phyloP scores from a whole-genome alignment of 1,140 invertebrate genomes.

The Charaxes varanes region DNA sequence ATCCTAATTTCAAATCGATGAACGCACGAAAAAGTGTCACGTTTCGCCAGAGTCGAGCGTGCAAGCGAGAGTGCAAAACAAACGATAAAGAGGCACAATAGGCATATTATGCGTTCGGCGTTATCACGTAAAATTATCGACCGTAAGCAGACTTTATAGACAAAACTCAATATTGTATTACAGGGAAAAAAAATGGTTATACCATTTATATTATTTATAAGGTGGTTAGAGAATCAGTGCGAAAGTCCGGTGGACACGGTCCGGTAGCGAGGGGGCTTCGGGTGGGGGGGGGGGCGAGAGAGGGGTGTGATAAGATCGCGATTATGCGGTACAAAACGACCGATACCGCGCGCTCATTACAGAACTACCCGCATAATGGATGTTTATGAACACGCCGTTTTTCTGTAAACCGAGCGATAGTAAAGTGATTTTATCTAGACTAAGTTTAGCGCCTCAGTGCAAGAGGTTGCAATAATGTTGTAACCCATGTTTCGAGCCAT shows the following conservation, averaged over 20 bases:
- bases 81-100: too few species aligned
- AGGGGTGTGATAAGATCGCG: conserved; percentile 52
- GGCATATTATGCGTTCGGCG: too few species aligned
- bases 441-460: conserved; percentile 15
- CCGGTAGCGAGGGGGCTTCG: conserved; percentile 20
- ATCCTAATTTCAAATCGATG: too few species aligned
- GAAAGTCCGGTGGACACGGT: conserved; percentile 27
- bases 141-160: too few species aligned
- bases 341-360: conserved; percentile 59
- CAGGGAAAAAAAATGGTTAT: too few species aligned
- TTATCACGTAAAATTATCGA: too few species aligned
- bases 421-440: conserved; percentile 17
- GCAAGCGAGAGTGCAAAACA: too few species aligned
- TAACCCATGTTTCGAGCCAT: too few species aligned
- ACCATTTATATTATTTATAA: conserved; percentile 8
- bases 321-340: conserved; percentile 66
- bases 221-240: conserved; percentile 27
- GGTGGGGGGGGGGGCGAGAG: conserved; percentile 24
- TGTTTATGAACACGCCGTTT: conserved; percentile 34
- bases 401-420: conserved; percentile 15
- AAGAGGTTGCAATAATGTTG: too few species aligned
- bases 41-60: too few species aligned
- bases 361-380: conserved; percentile 46
- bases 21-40: too few species aligned
- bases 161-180: too few species aligned